These are phyloP conservation scores for Drosophila pseudotakahashii DNA, from an alignment of 2,888 invertebrate species.

Conservation along the genomic window DNA sequence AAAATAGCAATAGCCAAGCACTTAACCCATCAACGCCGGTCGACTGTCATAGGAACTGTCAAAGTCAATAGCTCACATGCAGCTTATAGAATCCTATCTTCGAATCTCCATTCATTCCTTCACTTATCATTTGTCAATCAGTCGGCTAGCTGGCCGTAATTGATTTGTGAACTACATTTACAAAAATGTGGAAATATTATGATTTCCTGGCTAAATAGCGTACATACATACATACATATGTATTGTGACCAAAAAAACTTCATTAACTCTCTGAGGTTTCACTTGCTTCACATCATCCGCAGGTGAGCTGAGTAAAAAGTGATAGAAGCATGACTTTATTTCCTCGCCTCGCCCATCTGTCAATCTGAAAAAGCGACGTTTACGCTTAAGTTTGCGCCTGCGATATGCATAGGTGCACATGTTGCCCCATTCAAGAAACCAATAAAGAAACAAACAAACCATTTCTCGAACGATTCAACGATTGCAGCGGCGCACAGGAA, in stretches of 20 bases:
- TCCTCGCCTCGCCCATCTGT: constrained; percentile 61
- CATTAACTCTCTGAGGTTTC: constrained; percentile 80
- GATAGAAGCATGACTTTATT: constrained; percentile 28
- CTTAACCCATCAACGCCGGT: constrained; percentile 69
- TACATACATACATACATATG: constrained; percentile 11
- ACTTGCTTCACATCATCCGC: constrained; percentile 40
- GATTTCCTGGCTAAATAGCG: constrained; percentile 38
- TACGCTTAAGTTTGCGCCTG: constrained; percentile 67
- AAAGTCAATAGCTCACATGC: constrained; percentile 59
- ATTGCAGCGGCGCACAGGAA: constrained; percentile 77
- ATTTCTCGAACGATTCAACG: constrained; percentile 36
- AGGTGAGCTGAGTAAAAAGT: constrained; percentile 33
- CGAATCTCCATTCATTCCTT: background rate
- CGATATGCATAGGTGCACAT: constrained; percentile 85
- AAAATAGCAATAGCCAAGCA: constrained; percentile 41
- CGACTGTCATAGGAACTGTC: constrained; percentile 68
- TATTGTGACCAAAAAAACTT: constrained; percentile 54
- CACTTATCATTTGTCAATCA: constrained; percentile 70
- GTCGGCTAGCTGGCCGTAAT: constrained; percentile 61
- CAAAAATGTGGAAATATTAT: constrained; percentile 33
- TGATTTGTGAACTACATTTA: constrained; percentile 74
- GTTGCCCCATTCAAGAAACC: constrained; percentile 76
- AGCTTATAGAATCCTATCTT: constrained; percentile 20
- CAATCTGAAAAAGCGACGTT: constrained; percentile 69
- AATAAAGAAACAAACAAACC: constrained; percentile 49